These are phyloP conservation scores for Macrophya alboannulata DNA, from an alignment of 2,888 invertebrate genomes.

Conservation along the genomic window DNA sequence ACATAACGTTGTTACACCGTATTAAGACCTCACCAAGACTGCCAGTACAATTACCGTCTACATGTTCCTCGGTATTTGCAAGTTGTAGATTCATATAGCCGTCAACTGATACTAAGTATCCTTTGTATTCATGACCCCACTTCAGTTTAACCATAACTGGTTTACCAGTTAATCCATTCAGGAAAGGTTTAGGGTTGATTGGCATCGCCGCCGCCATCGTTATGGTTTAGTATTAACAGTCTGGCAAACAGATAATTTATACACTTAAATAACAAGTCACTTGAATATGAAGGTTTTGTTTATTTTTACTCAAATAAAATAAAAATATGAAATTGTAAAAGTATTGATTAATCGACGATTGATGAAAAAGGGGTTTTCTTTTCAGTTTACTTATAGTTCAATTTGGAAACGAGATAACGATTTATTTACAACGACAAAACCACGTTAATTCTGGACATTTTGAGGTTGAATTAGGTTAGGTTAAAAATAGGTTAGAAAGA, in stretches of 20 bases:
- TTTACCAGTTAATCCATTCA: slow-evolving; percentile 99
- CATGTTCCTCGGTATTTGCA: slow-evolving; percentile 98
- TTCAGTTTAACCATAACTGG: slow-evolving; percentile 98
- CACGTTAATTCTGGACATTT: neutral
- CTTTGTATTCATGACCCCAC: slow-evolving; percentile 99
- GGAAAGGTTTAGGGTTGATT: slow-evolving; percentile 99
- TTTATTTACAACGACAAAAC: slow-evolving; percentile 9
- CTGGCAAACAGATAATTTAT: neutral
- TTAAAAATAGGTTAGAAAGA: neutral
- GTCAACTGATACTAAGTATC: slow-evolving; percentile 98
- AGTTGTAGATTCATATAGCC: slow-evolving; percentile 99
- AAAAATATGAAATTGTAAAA: neutral
- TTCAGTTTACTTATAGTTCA: neutral
- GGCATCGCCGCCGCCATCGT: slow-evolving; percentile 94
- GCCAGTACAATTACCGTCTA: slow-evolving; percentile 95
- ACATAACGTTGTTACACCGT: slow-evolving; percentile 98
- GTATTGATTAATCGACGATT: neutral
- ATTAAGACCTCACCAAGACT: slow-evolving; percentile 98
- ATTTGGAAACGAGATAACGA: neutral
- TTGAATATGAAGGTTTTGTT: neutral
- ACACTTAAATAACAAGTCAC: neutral
- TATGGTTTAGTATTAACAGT: slow-evolving; percentile 56
- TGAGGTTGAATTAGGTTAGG: neutral
- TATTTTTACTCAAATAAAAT: neutral
- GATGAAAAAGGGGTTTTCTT: neutral